Evolutionary conservation across 2,888 invertebrate genomes (phyloP).

Genomic region (Drosophila algonquin): DNA sequence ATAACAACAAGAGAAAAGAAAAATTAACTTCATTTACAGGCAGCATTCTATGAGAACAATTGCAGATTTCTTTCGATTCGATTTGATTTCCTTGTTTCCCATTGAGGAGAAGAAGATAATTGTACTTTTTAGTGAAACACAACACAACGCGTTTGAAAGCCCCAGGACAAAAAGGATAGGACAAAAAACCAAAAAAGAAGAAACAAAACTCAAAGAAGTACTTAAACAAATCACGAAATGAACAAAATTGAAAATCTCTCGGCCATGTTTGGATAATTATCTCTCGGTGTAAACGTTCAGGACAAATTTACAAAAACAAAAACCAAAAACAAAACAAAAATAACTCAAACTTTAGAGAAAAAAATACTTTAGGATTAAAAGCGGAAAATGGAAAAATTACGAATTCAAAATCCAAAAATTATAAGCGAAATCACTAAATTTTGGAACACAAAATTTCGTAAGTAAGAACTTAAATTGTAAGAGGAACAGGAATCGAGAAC

Average conservation of each 20-base stretch:
- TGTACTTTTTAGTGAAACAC: constrained; percentile 66
- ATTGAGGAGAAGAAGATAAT: constrained; percentile 49
- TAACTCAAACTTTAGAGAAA: constrained; percentile 47
- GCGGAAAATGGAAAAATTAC: constrained; percentile 43
- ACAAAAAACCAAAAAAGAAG: constrained; percentile 46
- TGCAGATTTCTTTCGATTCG: constrained; percentile 42
- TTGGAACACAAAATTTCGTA: constrained; percentile 81
- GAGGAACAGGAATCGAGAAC: constrained; percentile 37
- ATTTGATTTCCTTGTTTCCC: constrained; percentile 31
- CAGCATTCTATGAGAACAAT: constrained; percentile 77
- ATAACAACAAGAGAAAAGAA: constrained; percentile 10
- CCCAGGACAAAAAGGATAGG: constrained; percentile 44
- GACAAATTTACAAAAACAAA: constrained; percentile 72
- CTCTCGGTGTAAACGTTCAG: constrained; percentile 83
- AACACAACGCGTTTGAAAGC: constrained; percentile 65
- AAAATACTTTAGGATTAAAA: constrained; percentile 63
- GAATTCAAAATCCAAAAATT: constrained; percentile 73
- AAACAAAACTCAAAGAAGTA: constrained; percentile 43
- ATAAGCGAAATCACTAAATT: constrained; percentile 80
- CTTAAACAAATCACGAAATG: constrained; percentile 56
- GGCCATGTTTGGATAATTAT: constrained; percentile 84
- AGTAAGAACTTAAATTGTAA: constrained; percentile 67
- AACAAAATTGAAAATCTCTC: constrained; percentile 79
- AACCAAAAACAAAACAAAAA: constrained; percentile 51
- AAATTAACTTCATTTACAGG: constrained; percentile 80